phyloP scores from a whole-genome alignment of 2,113 vertebrate genomes.

The Quiscalus mexicanus region DNA sequence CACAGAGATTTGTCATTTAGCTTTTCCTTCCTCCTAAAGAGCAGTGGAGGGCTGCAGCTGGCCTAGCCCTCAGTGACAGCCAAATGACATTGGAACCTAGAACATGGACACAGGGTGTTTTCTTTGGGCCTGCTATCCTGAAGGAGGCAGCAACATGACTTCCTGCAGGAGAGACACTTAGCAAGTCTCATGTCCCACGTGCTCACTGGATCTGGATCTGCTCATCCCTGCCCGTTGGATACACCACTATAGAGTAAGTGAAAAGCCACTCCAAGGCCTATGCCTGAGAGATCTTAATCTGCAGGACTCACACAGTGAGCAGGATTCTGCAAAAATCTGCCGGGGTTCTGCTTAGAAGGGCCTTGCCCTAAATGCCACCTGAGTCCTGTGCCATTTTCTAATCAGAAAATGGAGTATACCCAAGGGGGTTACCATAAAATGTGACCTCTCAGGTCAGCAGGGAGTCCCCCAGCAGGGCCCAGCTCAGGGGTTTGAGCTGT shows the following conservation, averaged over 20 bases:
- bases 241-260: rapidly evolving
- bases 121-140: not conserved
- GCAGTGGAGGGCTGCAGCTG: not conserved
- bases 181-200: rapidly evolving
- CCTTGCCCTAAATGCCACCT: not conserved
- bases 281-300: not conserved
- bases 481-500: not conserved
- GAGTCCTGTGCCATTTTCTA: not conserved
- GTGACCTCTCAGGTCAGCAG: not conserved
- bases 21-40: not conserved
- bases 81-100: not conserved
- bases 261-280: not conserved
- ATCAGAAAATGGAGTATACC: not conserved
- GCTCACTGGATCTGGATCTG: not conserved
- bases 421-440: too few species aligned
- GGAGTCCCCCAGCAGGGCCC: not conserved
- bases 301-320: not conserved
- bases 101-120: not conserved
- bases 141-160: not conserved
- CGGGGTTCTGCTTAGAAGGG: not conserved
- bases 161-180: not conserved
- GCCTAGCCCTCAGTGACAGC: not conserved
- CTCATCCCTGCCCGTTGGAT: not conserved
- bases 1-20: not conserved
- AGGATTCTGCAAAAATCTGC: not conserved